A percentile compares a stretch with the other conserved stretches of the same genome.
Conservation (phyloP, 2,113 vertebrate species). For the Regulus satrapa region DNA sequence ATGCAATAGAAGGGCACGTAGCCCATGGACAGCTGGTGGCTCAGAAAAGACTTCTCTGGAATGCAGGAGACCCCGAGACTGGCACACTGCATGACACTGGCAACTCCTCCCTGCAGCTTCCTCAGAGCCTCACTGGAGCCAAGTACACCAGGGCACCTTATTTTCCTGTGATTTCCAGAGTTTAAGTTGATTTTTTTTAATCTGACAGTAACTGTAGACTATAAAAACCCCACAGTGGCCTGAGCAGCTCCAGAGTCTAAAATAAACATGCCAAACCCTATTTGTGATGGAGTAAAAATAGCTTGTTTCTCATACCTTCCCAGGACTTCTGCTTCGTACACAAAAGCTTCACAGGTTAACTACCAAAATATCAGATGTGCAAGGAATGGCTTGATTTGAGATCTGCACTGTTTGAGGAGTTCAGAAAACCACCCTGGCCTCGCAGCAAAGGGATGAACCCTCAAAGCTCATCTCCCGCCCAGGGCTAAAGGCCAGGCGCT, state of each 20-base stretch:
- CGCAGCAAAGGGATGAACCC: accelerated
- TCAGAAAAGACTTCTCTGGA: neutral
- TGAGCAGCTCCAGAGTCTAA: constrained; percentile 19
- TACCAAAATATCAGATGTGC: neutral
- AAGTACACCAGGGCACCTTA: neutral
- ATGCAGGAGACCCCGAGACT: neutral
- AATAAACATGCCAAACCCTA: constrained; percentile 62
- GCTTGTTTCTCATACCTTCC: constrained; percentile 62
- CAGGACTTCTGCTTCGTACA: constrained; percentile 28
- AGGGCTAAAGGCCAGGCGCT: neutral
- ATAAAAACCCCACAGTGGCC: constrained; percentile 23
- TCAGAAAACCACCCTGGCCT: neutral
- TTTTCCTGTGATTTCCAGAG: constrained; percentile 28
- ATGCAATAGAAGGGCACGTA: neutral
- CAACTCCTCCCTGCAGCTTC: neutral
- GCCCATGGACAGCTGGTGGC: neutral
- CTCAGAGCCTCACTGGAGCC: neutral
- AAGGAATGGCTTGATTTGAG: neutral
- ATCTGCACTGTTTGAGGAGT: neutral
- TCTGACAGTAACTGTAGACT: constrained; percentile 44
- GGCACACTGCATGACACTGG: accelerated
- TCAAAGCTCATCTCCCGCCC: neutral
- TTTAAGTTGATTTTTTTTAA: constrained; percentile 33
- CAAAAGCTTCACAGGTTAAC: constrained; percentile 50
- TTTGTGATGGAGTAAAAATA: constrained; percentile 72